Evolutionary conservation across 2,113 vertebrate genomes (phyloP).

Genomic region (Nematolebias whitei): DNA sequence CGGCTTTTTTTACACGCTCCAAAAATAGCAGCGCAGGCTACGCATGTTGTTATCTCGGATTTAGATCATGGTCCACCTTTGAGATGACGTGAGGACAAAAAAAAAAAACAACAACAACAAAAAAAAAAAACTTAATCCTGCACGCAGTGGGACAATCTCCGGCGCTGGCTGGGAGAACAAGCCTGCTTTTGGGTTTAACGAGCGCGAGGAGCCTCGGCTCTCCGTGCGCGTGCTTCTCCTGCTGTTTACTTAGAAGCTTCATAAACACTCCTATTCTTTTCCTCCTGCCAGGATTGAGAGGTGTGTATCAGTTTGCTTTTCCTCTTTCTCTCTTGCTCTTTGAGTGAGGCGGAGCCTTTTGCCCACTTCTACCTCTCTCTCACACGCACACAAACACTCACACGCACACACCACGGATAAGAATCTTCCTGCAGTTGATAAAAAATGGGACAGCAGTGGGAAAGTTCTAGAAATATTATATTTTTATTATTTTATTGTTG

Average conservation of each 20-base stretch:
- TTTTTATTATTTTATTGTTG: too few relatives aligned
- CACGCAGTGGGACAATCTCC: too few relatives aligned
- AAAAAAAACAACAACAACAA: too few relatives aligned
- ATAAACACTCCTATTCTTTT: slow-evolving; percentile 76
- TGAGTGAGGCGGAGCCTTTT: slow-evolving; percentile 88
- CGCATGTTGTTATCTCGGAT: slow-evolving; percentile 74
- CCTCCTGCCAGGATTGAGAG: slow-evolving; percentile 78
- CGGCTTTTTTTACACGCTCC: slow-evolving; percentile 65
- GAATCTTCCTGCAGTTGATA: slow-evolving; percentile 31
- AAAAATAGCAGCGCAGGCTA: slow-evolving; percentile 70
- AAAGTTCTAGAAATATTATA: slow-evolving; percentile 25
- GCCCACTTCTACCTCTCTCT: slow-evolving; percentile 80
- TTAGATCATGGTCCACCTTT: slow-evolving; percentile 77
- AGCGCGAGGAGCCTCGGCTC: slow-evolving; percentile 45
- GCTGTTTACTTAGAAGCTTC: slow-evolving; percentile 75
- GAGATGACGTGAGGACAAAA: too few relatives aligned
- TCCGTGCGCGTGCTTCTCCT: slow-evolving; percentile 58
- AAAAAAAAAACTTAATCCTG: too few relatives aligned
- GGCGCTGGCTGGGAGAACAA: slow-evolving; percentile 42
- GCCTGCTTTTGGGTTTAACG: slow-evolving; percentile 18
- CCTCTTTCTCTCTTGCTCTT: slow-evolving; percentile 65
- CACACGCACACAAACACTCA: slow-evolving; percentile 1
- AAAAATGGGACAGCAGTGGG: slow-evolving; percentile 46
- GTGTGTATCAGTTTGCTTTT: slow-evolving; percentile 82
- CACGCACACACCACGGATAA: slow-evolving; percentile 15